phyloP scores from a whole-genome alignment of 2,888 invertebrate genomes.

The Orchesellides sinensis region DNA sequence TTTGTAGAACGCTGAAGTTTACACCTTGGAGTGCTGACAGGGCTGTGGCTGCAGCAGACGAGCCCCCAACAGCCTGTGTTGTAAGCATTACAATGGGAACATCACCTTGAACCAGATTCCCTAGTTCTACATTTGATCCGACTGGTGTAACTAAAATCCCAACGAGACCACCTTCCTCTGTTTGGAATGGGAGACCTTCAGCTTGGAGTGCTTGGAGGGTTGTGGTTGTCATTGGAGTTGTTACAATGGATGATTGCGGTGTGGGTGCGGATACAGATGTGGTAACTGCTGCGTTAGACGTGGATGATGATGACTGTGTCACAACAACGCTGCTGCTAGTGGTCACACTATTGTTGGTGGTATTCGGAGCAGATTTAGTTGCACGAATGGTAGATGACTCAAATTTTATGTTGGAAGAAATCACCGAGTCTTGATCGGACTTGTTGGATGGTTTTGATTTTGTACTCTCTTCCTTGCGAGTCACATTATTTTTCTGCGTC shows the following conservation, averaged over 20 bases:
- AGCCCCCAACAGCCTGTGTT: constrained; percentile 33
- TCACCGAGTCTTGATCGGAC: constrained; percentile 41
- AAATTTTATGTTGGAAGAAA: constrained; percentile 31
- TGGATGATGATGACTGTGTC: constrained; percentile 27
- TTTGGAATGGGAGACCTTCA: constrained; percentile 44
- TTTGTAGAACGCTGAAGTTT: constrained; percentile 47
- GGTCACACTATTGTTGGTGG: background rate
- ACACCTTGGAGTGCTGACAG: constrained; percentile 46
- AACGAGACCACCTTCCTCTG: constrained; percentile 67
- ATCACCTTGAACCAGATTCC: constrained; percentile 63
- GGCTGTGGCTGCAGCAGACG: constrained; percentile 24
- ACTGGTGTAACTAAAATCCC: constrained; percentile 70
- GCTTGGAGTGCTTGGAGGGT: constrained; percentile 51
- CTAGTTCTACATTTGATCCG: constrained; percentile 59
- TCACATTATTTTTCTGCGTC: constrained; percentile 74
- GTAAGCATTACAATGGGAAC: constrained; percentile 61
- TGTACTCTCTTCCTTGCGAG: constrained; percentile 24
- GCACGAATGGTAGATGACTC: background rate
- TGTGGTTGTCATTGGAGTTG: constrained; percentile 40
- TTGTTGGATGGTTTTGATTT: constrained; percentile 18
- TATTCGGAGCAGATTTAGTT: background rate
- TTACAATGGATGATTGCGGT: constrained; percentile 20
- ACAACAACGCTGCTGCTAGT: constrained; percentile 36
- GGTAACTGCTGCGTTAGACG: constrained; percentile 16
- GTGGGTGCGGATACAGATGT: constrained; percentile 22